Conservation (phyloP, 2,797 vertebrate species). For the Siniperca scherzeri region DNA sequence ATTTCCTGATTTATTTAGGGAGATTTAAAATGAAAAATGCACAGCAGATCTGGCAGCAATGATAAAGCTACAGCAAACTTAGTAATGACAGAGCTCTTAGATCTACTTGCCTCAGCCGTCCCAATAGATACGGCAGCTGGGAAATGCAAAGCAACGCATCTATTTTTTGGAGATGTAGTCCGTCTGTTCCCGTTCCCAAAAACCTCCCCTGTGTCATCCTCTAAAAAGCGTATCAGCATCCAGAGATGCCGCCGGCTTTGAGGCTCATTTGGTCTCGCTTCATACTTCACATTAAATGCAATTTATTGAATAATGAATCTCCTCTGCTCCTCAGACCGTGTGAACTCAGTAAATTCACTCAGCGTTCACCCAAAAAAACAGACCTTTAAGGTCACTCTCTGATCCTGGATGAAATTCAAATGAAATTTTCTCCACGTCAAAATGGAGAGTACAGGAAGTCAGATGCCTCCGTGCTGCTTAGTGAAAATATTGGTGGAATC, state of each 20-base stretch:
- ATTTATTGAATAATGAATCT: slow-evolving; percentile 79
- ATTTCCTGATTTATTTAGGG: slow-evolving; percentile 54
- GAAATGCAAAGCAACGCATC: slow-evolving; percentile 56
- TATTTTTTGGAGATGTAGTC: slow-evolving; percentile 55
- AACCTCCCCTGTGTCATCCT: slow-evolving; percentile 50
- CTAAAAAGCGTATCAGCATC: slow-evolving; percentile 70
- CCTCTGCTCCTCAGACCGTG: slow-evolving; percentile 53
- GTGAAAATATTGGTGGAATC: slow-evolving; percentile 50
- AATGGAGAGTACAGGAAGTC: slow-evolving; percentile 30
- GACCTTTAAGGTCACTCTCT: slow-evolving; percentile 47
- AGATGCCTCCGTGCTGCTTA: slow-evolving; percentile 25
- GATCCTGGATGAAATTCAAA: slow-evolving; percentile 56
- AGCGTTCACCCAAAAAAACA: slow-evolving; percentile 31
- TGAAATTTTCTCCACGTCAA: slow-evolving; percentile 41
- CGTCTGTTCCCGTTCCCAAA: slow-evolving; percentile 63
- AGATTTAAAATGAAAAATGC: slow-evolving; percentile 45
- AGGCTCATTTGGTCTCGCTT: slow-evolving; percentile 71
- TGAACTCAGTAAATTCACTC: slow-evolving; percentile 61
- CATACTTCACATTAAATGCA: slow-evolving; percentile 72
- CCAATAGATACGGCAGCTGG: slow-evolving; percentile 51
- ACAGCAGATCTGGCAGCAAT: slow-evolving; percentile 37
- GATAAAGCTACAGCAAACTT: slow-evolving; percentile 50
- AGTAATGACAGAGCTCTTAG: slow-evolving; percentile 54
- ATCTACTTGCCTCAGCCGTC: slow-evolving; percentile 51
- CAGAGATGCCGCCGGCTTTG: slow-evolving; percentile 65